Evolutionary conservation across 2,888 invertebrate species (phyloP).

Genomic region (Venusia cambrica): DNA sequence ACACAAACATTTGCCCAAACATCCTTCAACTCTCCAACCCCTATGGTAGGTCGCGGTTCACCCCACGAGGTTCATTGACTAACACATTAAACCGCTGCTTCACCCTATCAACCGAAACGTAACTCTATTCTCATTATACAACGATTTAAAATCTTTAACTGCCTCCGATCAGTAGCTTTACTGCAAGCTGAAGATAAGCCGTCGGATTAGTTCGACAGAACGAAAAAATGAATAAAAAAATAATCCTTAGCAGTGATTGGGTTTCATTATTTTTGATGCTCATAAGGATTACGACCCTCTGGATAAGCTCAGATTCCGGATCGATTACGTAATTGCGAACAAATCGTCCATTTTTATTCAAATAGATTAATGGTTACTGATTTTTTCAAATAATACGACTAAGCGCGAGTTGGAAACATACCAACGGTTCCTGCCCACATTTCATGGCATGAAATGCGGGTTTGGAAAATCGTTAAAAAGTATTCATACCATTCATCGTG

Average conservation of each 20-base stretch:
- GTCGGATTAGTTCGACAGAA: conserved; percentile 65
- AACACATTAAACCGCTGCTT: conserved; percentile 46
- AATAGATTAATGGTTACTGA: no score
- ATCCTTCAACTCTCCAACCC: conserved; percentile 46
- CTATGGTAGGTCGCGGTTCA: conserved; percentile 75
- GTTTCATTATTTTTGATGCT: conserved; percentile 47
- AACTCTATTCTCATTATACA: conserved; percentile 27
- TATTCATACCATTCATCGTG: no score
- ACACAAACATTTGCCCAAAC: conserved; percentile 15
- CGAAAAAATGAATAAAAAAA: conserved; percentile 63
- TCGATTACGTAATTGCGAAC: conserved; percentile 9
- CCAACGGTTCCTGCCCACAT: no score
- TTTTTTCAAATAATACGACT: no score
- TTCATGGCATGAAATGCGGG: no score
- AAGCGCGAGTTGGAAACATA: no score
- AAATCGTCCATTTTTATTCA: conserved; percentile 2
- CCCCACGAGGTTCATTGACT: conserved; percentile 65
- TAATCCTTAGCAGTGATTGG: conserved; percentile 55
- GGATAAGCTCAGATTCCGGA: conserved; percentile 11
- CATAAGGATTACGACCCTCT: conserved; percentile 22
- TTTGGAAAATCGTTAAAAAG: no score
- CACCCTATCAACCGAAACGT: conserved; percentile 31
- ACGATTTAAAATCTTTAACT: conserved; percentile 28
- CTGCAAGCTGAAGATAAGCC: conserved; percentile 71
- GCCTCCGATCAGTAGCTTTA: conserved; percentile 45